Evolutionary conservation across 2,888 invertebrate genomes (phyloP).

Genomic region (Andrena dorsata): DNA sequence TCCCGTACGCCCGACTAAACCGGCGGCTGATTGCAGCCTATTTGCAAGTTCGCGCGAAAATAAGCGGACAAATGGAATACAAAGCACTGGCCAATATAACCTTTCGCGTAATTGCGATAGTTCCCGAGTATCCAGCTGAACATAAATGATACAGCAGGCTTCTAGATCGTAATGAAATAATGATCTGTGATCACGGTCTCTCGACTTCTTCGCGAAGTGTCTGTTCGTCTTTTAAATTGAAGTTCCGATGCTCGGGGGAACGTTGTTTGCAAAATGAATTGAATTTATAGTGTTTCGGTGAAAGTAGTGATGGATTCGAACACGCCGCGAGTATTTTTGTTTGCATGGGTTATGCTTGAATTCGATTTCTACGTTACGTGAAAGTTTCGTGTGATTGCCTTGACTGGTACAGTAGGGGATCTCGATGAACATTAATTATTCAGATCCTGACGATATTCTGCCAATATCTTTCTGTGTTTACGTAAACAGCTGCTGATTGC

Average conservation of each 20-base stretch:
- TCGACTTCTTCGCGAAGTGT: background rate
- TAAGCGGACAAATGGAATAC: conserved; percentile 4
- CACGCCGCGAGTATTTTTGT: background rate
- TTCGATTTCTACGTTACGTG: background rate
- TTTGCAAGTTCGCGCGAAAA: conserved; percentile 42
- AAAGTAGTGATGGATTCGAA: background rate
- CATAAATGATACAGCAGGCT: too few species aligned
- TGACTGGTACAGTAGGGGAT: conserved; percentile 54
- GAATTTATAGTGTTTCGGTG: background rate
- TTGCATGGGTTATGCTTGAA: background rate
- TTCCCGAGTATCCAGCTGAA: background rate
- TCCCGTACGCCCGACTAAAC: conserved; percentile 56
- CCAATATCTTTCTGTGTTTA: conserved; percentile 53
- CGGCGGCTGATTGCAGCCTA: conserved; percentile 54
- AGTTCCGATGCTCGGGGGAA: too few species aligned
- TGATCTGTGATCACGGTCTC: background rate
- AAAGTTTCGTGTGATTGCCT: background rate
- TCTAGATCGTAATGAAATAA: too few species aligned
- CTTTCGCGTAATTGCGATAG: background rate
- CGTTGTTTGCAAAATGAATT: background rate
- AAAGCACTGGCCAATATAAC: background rate
- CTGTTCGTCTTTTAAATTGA: too few species aligned
- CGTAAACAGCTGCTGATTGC: conserved; percentile 58
- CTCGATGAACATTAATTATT: conserved; percentile 74
- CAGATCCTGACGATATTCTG: conserved; percentile 68